A percentile compares a stretch with the other conserved stretches of the same genome.
phyloP scores from a whole-genome alignment of 1,140 invertebrate genomes.

The Drosophila nannoptera region DNA sequence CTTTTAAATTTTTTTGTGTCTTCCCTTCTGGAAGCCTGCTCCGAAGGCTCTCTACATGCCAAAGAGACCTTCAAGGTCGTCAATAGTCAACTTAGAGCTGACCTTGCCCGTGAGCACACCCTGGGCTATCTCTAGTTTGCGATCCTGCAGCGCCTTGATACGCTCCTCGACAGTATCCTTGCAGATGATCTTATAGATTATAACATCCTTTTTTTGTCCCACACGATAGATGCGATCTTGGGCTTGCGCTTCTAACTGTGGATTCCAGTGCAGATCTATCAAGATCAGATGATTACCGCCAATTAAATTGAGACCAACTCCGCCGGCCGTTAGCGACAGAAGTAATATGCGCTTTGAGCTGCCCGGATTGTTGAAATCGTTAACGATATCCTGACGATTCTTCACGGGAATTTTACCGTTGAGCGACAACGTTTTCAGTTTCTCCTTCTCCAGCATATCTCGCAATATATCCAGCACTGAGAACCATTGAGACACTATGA shows the following conservation, averaged over 20 bases:
- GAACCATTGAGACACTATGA: slow-evolving; percentile 94
- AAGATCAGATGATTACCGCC: slow-evolving; percentile 94
- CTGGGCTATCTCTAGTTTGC: slow-evolving; percentile 89
- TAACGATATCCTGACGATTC: slow-evolving; percentile 83
- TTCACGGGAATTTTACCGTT: slow-evolving; percentile 84
- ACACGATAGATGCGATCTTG: slow-evolving; percentile 95
- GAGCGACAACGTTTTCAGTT: slow-evolving; percentile 83
- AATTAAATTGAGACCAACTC: slow-evolving; percentile 93
- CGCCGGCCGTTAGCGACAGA: slow-evolving; percentile 92
- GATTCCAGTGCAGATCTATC: slow-evolving; percentile 97
- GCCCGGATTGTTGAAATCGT: slow-evolving; percentile 85
- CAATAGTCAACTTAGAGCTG: slow-evolving; percentile 85
- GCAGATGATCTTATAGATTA: slow-evolving; percentile 93
- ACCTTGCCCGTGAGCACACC: slow-evolving; percentile 85
- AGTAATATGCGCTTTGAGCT: slow-evolving; percentile 83
- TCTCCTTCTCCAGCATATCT: slow-evolving; percentile 81
- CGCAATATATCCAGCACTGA: slow-evolving; percentile 86
- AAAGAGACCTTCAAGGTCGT: slow-evolving; percentile 90
- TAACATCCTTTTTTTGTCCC: slow-evolving; percentile 90
- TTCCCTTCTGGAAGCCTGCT: no score
- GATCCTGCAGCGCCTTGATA: slow-evolving; percentile 88
- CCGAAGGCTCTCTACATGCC: no score
- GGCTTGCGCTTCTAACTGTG: slow-evolving; percentile 93
- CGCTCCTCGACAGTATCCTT: slow-evolving; percentile 91
- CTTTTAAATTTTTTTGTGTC: slow-evolving; percentile 29